These are phyloP conservation scores for Drosophila nr. medialis DNA, from an alignment of 2,888 invertebrate genomes.

Conservation along the genomic window DNA sequence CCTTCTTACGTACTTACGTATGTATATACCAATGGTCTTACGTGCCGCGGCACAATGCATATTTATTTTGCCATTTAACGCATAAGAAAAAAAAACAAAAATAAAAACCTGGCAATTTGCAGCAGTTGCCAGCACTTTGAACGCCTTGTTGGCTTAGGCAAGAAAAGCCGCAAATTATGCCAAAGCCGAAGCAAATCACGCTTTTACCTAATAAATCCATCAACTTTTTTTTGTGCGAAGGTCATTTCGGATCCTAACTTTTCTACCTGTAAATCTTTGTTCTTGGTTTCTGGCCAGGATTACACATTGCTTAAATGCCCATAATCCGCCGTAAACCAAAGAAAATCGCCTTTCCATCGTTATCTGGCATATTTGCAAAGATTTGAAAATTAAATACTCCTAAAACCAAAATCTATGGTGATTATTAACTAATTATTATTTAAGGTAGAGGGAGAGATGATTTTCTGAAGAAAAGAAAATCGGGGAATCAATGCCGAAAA, in stretches of 20 bases:
- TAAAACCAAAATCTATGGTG: neutral
- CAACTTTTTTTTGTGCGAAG: constrained; percentile 46
- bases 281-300: constrained; percentile 23
- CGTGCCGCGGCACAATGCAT: constrained; percentile 34
- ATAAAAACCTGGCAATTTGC: constrained; percentile 19
- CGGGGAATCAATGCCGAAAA: neutral
- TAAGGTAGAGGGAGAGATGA: neutral
- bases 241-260: neutral
- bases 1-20: constrained; percentile 15
- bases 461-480: neutral
- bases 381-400: constrained; percentile 41
- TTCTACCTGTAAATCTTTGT: constrained; percentile 1
- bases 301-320: constrained; percentile 28
- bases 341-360: constrained; percentile 13
- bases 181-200: constrained; percentile 61
- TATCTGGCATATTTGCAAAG: constrained; percentile 48
- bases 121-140: constrained; percentile 11
- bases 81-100: constrained; percentile 43
- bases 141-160: constrained; percentile 35
- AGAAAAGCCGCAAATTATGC: constrained; percentile 64
- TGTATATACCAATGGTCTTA: constrained; percentile 8
- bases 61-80: constrained; percentile 60
- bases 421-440: constrained; percentile 6
- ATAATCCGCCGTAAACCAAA: constrained; percentile 40
- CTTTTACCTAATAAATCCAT: constrained; percentile 66